Base-by-base conservation (phyloP, 1,140 invertebrate species). In the Ladona fulva region DNA sequence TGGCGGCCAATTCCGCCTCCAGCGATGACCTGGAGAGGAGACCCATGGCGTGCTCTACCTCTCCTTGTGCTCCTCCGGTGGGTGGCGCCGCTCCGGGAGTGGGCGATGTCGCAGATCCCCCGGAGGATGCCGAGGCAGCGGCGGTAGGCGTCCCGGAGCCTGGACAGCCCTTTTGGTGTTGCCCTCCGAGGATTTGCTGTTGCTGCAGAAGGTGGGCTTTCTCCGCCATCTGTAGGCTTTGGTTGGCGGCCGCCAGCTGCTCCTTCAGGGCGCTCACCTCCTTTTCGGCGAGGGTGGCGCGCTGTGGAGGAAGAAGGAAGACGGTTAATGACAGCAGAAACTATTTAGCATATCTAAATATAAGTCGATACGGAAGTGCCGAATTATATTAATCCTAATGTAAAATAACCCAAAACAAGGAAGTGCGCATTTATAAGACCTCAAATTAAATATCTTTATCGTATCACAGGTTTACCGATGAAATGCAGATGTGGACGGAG, bases 221-320 rank as follows among this genome's bases (percentile, higher is more conserved):
- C 52, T 66, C 84, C 73, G 85, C 86, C 85, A 87, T 86, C 81
- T 75, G 77, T 52, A 52, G 78, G 78, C 75, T 79, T 80, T 74
- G 86, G 85, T 78, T 84, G 84, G 37, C 81, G 66, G 90, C 89
- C 44, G 92, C 91, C 82, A 97, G 89, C 87, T 97, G 94, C 86
- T 96, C 94, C 86, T 95, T 95, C 81, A 97, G 86, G 80, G 92
- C 92, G 80, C 92, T 92, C 80, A 95, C 92, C 89, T 97, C 94
- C 86, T 97, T 96, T 86, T 98, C 95, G 81, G 95, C 94, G 85
- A 95, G 87, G 81, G 94, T 93, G 83, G 95, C 95, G 90, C 95
- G 92, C 95, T 97, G 90, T 80, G 81, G 81, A 82, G 75, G 83
- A 81, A 80, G 14, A n/a, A 3, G 77, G 44, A 66, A 66, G 42